Evolutionary conservation across 2,888 invertebrate species (phyloP), one percentile per base, ranked within the genome.

Genomic region (Gymnocheta viridis): DNA sequence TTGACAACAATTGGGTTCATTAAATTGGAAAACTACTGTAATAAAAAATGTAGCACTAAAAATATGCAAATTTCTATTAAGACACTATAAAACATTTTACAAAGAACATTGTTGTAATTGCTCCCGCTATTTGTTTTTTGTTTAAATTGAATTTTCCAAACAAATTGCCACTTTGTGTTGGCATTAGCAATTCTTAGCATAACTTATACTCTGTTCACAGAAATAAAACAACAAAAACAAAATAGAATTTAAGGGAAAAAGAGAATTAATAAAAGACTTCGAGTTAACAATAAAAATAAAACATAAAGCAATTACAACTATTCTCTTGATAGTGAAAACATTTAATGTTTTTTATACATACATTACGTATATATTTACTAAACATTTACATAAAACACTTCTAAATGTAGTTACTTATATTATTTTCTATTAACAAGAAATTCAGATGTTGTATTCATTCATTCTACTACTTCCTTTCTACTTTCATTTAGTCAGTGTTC

Each of bases 141-240:
- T 77, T 81, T 41, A 85, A 86, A 86, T 86, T 86, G 85, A 86
- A 86, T 86, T 84, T 85, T 85, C 82, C 80, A 81, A 86, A 85
- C 86, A 86, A 86, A 86, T 86, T 86, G 86, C 85, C 86, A 86
- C 85, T 86, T 86, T 85, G 85, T 81, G 77, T 81, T 81, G 84
- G 84, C 81, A 84, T 84, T 84, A 84, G 73, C 84, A 73, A 78
- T 84, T 81, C 84, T 69, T 73, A 72, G 62, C 81, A 84, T 81
- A 84, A 81, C 84, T 81, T 76, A 27, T 41, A 62, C 56, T 69
- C 58, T 74, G 69, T 81, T 81, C 74, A 62, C 74, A 80, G 66
- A 49, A 73, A 69, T 69, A 76, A 17, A 67, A 54, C 22, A 76
- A 38, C 38, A 72, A 54, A 27, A 58, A 49, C 24, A 64, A 49